Conservation (phyloP, 2,113 vertebrate species). For the Microcebus jonahi region DNA sequence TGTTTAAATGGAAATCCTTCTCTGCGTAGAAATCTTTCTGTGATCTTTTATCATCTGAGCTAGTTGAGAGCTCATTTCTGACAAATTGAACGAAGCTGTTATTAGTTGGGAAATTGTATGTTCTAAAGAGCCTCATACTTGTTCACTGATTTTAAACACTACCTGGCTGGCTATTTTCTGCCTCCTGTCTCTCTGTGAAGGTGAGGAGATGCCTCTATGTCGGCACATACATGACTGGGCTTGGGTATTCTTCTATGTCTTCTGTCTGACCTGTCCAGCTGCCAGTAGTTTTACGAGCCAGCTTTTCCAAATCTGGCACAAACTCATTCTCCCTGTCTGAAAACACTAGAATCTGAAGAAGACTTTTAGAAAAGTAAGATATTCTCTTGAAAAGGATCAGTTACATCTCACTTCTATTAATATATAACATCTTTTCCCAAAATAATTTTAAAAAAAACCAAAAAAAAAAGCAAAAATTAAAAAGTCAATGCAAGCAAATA, state of each 20-base stretch:
- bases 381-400: not conserved
- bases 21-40: conserved; percentile 38
- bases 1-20: conserved; percentile 62
- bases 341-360: not conserved
- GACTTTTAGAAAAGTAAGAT: not conserved
- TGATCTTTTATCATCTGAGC: conserved; percentile 63
- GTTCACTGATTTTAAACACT: conserved; percentile 1
- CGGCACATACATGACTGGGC: not conserved
- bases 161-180: not conserved
- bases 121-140: not conserved
- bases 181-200: not conserved
- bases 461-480: not conserved
- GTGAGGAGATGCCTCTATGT: not conserved
- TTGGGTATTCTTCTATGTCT: not conserved
- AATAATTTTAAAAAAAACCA: not conserved
- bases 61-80: not conserved
- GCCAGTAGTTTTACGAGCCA: not conserved
- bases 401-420: not conserved
- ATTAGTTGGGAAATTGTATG: not conserved
- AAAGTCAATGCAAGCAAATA: not conserved
- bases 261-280: not conserved
- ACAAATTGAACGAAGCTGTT: conserved; percentile 39
- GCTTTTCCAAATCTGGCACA: not conserved
- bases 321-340: not conserved
- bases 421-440: not conserved